Base-by-base conservation (phyloP, 2,797 vertebrate genomes). In the Lagorchestes hirsutus region DNA sequence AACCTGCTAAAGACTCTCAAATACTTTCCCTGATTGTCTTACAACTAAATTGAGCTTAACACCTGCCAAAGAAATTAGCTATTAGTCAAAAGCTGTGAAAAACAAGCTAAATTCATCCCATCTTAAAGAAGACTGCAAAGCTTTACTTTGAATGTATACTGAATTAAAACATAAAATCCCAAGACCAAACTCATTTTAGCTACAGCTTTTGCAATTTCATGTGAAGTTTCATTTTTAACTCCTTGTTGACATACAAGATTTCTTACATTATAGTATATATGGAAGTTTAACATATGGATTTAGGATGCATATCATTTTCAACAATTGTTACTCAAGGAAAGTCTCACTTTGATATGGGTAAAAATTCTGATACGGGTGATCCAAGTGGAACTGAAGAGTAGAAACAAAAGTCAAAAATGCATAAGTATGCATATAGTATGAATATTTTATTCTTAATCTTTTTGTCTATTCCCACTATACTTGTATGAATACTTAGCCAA, bases 71-170 rank as follows among this genome's bases (percentile, higher is more conserved):
- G 74, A 95, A 97, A 97, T 95, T 91, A 74, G 28, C 87, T 95
- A 94, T 93, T 97, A 96, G 95, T 31, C 12, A 91, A 96, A 96
- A 97, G n/a, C 91, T 97, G 96, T 97, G 96, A 97, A 97, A 96
- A 50, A 12, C 54, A 96, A 34, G 58, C 82, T 94, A 58, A 58
- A 56, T 67, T 54, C 18, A 46, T 91, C 4, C 2, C 91, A 10
- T 93, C 95, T 96, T 90, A 93, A 90, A 91, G 92, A 40, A 95
- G 24, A 54, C 90, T 94, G 93, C 95, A 82, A 93, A 57, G 1
- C 34, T 90, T 5, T 8, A 54, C 11, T 91, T 91, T 31, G 12
- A 91, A 52, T 54, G 34, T 91, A 4, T 54, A 14, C 27, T 54
- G 90, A 91, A 91, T 31, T 28, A 91, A 91, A 91, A 52, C 12